Evolutionary conservation across 2,797 vertebrate genomes (phyloP).

Genomic region (Babyrousa celebensis): DNA sequence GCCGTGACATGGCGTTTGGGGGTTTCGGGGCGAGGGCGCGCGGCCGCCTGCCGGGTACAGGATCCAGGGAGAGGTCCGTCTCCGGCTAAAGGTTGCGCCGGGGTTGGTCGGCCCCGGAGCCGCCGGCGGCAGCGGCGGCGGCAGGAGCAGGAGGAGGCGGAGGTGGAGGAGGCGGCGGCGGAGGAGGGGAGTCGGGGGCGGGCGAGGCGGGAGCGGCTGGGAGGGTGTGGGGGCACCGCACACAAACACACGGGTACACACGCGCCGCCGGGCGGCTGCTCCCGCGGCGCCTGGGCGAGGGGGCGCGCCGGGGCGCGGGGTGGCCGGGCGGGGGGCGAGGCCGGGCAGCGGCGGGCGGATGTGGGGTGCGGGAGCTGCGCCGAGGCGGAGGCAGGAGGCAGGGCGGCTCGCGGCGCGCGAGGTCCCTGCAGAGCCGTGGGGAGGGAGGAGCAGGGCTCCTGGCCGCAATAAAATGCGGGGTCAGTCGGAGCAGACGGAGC

Average conservation of each 20-base stretch:
- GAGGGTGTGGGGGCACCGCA: slow-evolving; percentile 74
- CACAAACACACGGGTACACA: slow-evolving; percentile 78
- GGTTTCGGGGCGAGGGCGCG: slow-evolving; percentile 83
- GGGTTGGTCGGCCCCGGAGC: slow-evolving; percentile 92
- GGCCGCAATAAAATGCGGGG: slow-evolving; percentile 97
- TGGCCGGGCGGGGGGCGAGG: slow-evolving; percentile 81
- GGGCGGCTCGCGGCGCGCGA: slow-evolving; percentile 89
- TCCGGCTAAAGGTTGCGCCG: slow-evolving; percentile 95
- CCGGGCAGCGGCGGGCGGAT: slow-evolving; percentile 81
- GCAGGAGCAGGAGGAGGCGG: slow-evolving; percentile 77
- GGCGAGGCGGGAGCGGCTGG: slow-evolving; percentile 76
- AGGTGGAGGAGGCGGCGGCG: slow-evolving; percentile 82
- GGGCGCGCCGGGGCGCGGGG: slow-evolving; percentile 90
- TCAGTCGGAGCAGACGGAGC: slow-evolving; percentile 96
- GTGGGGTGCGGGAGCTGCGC: slow-evolving; percentile 84
- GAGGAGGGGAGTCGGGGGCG: slow-evolving; percentile 83
- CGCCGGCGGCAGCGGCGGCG: slow-evolving; percentile 81
- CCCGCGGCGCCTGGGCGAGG: slow-evolving; percentile 87
- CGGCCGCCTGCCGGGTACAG: slow-evolving; percentile 86
- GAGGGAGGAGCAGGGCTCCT: slow-evolving; percentile 87
- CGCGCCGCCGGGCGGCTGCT: slow-evolving; percentile 84
- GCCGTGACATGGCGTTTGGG: slow-evolving; percentile 85
- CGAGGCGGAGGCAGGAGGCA: slow-evolving; percentile 85
- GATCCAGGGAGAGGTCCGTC: slow-evolving; percentile 93
- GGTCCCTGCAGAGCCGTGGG: slow-evolving; percentile 91